A percentile compares a stretch with the other conserved stretches of the same genome.
Conservation (phyloP, 2,888 invertebrate genomes). For the Malthinus flaveolus region DNA sequence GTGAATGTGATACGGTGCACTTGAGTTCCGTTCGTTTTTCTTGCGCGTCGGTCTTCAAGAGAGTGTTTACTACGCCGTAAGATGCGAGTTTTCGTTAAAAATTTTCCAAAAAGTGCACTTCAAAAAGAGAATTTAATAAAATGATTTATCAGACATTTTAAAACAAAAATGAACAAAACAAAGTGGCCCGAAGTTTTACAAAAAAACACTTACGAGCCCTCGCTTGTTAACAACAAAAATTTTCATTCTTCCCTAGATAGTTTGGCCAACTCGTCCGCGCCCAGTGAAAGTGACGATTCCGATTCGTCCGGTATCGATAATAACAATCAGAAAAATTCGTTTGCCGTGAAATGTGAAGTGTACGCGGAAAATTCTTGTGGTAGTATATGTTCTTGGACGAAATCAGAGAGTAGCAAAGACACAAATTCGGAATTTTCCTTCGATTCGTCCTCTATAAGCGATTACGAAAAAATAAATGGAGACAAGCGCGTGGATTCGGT, state of each 20-base stretch:
- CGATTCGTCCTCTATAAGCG: slow-evolving; percentile 36
- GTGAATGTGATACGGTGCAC: slow-evolving; percentile 17
- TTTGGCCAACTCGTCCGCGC: slow-evolving; percentile 70
- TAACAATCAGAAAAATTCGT: slow-evolving; percentile 43
- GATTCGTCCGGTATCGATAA: slow-evolving; percentile 70
- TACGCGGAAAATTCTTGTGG: slow-evolving; percentile 48
- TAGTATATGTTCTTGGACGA: slow-evolving; percentile 41
- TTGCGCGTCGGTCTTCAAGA: background rate
- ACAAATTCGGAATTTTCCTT: slow-evolving; percentile 42
- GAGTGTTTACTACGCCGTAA: background rate
- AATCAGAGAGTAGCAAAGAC: slow-evolving; percentile 36
- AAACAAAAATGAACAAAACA: slow-evolving; percentile 37
- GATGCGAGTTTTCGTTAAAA: background rate
- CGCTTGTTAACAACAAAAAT: background rate
- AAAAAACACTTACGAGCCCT: background rate
- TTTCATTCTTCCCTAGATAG: slow-evolving; percentile 62
- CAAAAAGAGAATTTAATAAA: no score
- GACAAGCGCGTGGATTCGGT: slow-evolving; percentile 37
- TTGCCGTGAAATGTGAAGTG: slow-evolving; percentile 52
- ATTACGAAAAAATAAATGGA: slow-evolving; percentile 28
- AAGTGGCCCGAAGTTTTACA: slow-evolving; percentile 37
- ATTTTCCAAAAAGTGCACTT: no score
- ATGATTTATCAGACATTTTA: background rate
- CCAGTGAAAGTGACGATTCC: slow-evolving; percentile 61
- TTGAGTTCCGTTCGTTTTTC: slow-evolving; percentile 1